Conservation (phyloP, 2,113 vertebrate species). For the Crotalus helleri region DNA sequence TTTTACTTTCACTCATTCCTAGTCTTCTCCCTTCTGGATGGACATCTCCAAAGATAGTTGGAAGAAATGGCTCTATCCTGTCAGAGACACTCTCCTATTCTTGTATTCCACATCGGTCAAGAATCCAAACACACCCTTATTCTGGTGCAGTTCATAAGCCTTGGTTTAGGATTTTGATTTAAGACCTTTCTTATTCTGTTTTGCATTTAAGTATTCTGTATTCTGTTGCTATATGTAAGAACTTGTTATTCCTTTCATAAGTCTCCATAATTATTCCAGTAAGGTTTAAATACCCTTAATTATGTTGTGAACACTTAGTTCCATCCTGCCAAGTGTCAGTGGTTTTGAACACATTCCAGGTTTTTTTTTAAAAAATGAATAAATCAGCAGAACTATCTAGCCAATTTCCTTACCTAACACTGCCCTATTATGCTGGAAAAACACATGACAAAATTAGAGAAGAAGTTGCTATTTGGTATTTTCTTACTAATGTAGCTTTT, state of each 20-base stretch:
- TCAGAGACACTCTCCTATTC: accelerated
- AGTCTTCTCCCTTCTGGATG: background rate
- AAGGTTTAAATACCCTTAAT: constrained; percentile 54
- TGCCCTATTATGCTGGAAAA: constrained; percentile 37
- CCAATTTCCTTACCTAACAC: constrained; percentile 47
- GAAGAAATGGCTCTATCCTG: background rate
- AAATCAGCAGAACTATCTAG: constrained; percentile 57
- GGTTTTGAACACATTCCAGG: constrained; percentile 50
- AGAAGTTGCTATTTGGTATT: constrained; percentile 6
- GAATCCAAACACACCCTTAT: background rate
- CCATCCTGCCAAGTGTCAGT: background rate
- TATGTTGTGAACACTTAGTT: constrained; percentile 26
- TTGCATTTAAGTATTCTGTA: background rate
- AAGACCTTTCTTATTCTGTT: background rate
- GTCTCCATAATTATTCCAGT: constrained; percentile 31
- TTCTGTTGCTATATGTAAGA: constrained; percentile 15
- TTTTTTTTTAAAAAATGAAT: background rate
- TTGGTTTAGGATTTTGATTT: constrained; percentile 3
- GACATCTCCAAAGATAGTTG: background rate
- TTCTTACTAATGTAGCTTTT: background rate
- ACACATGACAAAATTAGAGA: constrained; percentile 8
- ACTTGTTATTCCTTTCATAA: constrained; percentile 17
- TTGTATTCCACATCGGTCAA: background rate
- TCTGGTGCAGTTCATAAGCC: background rate
- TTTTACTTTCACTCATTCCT: background rate